Percentiles rank a stretch among this genome's conserved stretches.
Evolutionary conservation across 2,888 invertebrate species (phyloP).

Genomic region (Erannis defoliaria): DNA sequence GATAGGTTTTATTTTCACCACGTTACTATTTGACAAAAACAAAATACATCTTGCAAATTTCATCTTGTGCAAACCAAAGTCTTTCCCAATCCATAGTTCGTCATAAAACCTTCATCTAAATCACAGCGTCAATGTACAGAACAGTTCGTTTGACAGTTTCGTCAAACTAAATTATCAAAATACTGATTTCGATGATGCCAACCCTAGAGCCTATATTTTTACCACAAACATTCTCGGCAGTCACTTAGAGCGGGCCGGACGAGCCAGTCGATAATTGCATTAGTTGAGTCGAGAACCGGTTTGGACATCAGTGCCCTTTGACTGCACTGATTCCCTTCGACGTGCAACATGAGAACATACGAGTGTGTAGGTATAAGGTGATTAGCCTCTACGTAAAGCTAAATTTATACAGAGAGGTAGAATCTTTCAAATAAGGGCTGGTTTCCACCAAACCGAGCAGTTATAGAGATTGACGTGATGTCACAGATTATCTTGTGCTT

Average conservation of each 20-base stretch:
- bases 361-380: constrained; percentile 30
- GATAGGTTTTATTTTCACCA: too few species aligned
- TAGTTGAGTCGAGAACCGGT: constrained; percentile 66
- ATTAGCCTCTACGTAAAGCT: constrained; percentile 23
- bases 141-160: too few species aligned
- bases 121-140: too few species aligned
- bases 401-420: neutral
- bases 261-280: constrained; percentile 69
- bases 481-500: neutral
- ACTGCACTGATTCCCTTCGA: constrained; percentile 69
- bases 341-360: constrained; percentile 56
- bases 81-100: neutral
- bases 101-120: too few species aligned
- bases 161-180: neutral
- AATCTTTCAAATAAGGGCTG: neutral
- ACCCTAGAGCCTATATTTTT: constrained; percentile 25
- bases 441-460: neutral
- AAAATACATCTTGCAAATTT: too few species aligned
- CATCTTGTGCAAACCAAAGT: too few species aligned
- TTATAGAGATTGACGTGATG: neutral
- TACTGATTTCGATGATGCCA: neutral
- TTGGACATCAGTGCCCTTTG: constrained; percentile 67
- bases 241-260: constrained; percentile 51
- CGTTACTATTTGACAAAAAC: too few species aligned
- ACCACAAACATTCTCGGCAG: constrained; percentile 33